These are phyloP conservation scores for Porites lobata DNA, from an alignment of 92 coral and sea anemone genomes.

Conservation along the genomic window DNA sequence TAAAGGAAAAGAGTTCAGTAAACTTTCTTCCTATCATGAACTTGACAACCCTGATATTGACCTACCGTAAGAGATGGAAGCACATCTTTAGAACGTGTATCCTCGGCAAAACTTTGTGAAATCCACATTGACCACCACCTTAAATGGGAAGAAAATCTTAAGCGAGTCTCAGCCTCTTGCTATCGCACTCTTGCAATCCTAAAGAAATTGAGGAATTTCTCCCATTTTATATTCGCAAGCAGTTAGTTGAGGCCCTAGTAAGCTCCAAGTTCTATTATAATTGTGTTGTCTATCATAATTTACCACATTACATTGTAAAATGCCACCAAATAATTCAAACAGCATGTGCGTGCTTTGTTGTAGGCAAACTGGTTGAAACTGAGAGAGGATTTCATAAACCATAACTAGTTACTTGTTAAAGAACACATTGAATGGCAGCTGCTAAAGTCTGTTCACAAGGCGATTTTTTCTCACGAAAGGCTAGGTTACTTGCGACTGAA, in stretches of 20 bases:
- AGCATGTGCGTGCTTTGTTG: conserved; percentile 1
- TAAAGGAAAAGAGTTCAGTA: background rate
- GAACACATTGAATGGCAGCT: conserved; percentile 1
- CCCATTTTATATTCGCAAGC: conserved; percentile 1
- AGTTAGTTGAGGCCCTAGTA: conserved; percentile 17
- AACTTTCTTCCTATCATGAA: background rate
- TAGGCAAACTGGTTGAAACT: conserved; percentile 2
- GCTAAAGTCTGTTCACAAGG: conserved; percentile 19
- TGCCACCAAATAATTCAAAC: conserved; percentile 28
- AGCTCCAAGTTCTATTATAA: conserved; percentile 9
- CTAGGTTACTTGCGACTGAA: conserved; percentile 14
- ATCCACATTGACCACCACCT: conserved; percentile 18
- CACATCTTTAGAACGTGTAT: background rate
- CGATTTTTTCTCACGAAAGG: conserved; percentile 2
- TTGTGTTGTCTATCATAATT: conserved; percentile 24
- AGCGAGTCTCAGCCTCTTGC: conserved; percentile 22
- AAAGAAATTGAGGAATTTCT: conserved; percentile 7
- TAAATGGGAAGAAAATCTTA: conserved; percentile 17
- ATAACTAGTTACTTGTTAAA: conserved; percentile 40
- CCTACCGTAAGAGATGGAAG: background rate
- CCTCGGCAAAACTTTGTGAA: background rate
- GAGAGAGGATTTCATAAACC: conserved; percentile 28
- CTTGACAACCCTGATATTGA: background rate
- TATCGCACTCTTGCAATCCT: conserved; percentile 12
- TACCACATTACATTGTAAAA: conserved; percentile 23